A percentile compares a stretch with the other conserved stretches of the same genome.
phyloP scores from a whole-genome alignment of 1,140 invertebrate genomes.

The Meloidogyne exigua region DNA sequence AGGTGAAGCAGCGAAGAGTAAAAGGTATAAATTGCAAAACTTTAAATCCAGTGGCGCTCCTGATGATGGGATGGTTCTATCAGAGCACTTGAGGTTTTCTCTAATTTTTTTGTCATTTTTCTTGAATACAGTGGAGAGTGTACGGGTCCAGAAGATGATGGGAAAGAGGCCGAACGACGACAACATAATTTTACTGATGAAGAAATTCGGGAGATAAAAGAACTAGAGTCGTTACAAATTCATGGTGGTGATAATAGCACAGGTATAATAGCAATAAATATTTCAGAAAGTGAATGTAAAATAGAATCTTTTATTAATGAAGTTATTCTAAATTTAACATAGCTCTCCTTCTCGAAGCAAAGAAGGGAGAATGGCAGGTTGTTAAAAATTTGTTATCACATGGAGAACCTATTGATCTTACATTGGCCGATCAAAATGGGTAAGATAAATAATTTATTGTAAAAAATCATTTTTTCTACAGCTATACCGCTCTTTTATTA shows the following conservation, averaged over 20 bases:
- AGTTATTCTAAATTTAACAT: no score
- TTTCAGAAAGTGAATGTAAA: no score
- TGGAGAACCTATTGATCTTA: slow-evolving; percentile 36
- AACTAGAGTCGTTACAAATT: slow-evolving; percentile 27
- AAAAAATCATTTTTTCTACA: slow-evolving; percentile 17
- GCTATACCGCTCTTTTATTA: slow-evolving; percentile 54
- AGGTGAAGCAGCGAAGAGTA: not conserved
- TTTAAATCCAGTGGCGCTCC: not conserved
- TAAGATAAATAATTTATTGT: not conserved
- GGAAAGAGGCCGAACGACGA: not conserved
- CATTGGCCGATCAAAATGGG: slow-evolving; percentile 40
- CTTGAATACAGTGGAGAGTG: not conserved
- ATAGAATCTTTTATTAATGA: no score
- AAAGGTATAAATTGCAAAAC: not conserved
- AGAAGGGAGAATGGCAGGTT: slow-evolving; percentile 55
- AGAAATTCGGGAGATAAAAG: slow-evolving; percentile 13
- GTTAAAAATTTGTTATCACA: slow-evolving; percentile 41
- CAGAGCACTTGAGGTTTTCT: not conserved
- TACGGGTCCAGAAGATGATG: not conserved
- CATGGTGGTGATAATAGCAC: slow-evolving; percentile 43
- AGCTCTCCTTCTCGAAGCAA: slow-evolving; percentile 49
- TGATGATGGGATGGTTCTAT: not conserved
- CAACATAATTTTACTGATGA: slow-evolving; percentile 3
- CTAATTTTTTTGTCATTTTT: not conserved
- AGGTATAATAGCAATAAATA: no score